These are phyloP conservation scores for Isaurus tuberculatus DNA, from an alignment of 92 coral and sea anemone genomes.

Conservation along the genomic window DNA sequence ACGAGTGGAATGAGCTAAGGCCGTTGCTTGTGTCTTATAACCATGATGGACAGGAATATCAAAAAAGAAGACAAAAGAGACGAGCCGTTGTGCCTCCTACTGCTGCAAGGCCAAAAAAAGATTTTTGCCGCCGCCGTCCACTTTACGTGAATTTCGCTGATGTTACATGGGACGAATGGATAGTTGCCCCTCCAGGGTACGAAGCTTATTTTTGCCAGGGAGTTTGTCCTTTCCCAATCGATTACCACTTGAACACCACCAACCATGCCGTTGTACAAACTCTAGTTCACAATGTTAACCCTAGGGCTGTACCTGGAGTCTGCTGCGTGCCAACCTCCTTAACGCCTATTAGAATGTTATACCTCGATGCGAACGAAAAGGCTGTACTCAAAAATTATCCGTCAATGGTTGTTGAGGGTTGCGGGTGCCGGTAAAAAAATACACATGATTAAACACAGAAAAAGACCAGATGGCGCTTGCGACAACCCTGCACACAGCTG, in stretches of 20 bases:
- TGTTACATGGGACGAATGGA: constrained; percentile 95
- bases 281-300: constrained; percentile 78
- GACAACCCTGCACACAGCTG: not conserved
- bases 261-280: constrained; percentile 98
- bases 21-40: constrained; percentile 89
- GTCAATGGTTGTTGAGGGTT: constrained; percentile 95
- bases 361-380: constrained; percentile 67
- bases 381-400: constrained; percentile 89
- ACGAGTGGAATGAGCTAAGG: constrained; percentile 63
- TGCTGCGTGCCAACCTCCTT: constrained; percentile 96
- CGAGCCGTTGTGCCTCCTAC: constrained; percentile 25
- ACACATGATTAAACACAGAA: not conserved
- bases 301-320: constrained; percentile 75
- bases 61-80: constrained; percentile 78
- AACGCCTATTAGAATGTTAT: constrained; percentile 84
- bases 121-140: constrained; percentile 79
- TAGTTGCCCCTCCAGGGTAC: constrained; percentile 93
- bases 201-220: constrained; percentile 86
- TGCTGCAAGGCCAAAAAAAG: constrained; percentile 19
- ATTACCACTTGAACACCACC: constrained; percentile 82
- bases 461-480: constrained; percentile 10
- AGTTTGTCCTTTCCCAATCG: constrained; percentile 82
- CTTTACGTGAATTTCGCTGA: constrained; percentile 86
- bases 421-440: constrained; percentile 85
- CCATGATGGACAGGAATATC: constrained; percentile 83